Evolutionary conservation across 2,113 vertebrate genomes (phyloP).

Genomic region (Cephalophus harveyi): DNA sequence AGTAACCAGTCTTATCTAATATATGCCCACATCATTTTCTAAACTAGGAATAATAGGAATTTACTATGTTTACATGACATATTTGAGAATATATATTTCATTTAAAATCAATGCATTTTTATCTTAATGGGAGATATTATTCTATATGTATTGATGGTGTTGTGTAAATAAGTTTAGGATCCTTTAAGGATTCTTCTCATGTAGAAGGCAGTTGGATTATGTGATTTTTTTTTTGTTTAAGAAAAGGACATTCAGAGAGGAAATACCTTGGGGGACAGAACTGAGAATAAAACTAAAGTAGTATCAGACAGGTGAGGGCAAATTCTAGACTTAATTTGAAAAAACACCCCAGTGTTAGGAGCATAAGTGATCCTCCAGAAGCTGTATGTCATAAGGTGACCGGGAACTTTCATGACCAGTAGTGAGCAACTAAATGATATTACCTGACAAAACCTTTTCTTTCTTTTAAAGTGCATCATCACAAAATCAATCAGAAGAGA

Average conservation of each 20-base stretch:
- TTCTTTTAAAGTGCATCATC: background rate
- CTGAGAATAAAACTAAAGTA: conserved; percentile 5
- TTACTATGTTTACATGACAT: background rate
- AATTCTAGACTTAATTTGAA: background rate
- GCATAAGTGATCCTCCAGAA: background rate
- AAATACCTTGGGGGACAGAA: background rate
- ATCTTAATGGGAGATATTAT: background rate
- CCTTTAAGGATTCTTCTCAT: conserved; percentile 19
- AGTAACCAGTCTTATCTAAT: background rate
- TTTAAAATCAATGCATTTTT: conserved; percentile 24
- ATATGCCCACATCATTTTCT: background rate
- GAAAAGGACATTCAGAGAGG: background rate
- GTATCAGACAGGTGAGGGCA: background rate
- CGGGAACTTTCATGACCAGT: background rate
- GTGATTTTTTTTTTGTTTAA: background rate
- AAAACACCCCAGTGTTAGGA: background rate
- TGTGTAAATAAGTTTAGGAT: background rate
- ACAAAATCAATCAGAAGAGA: conserved; percentile 23
- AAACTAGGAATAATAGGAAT: conserved; percentile 20
- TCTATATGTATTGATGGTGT: background rate
- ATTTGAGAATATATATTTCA: conserved; percentile 20
- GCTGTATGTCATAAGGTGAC: background rate
- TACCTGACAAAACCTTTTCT: background rate
- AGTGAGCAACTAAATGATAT: background rate
- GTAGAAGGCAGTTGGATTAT: background rate